Evolutionary conservation across 2,113 vertebrate genomes (phyloP), one percentile per base, ranked within the genome.

Genomic region (Eonycteris spelaea): DNA sequence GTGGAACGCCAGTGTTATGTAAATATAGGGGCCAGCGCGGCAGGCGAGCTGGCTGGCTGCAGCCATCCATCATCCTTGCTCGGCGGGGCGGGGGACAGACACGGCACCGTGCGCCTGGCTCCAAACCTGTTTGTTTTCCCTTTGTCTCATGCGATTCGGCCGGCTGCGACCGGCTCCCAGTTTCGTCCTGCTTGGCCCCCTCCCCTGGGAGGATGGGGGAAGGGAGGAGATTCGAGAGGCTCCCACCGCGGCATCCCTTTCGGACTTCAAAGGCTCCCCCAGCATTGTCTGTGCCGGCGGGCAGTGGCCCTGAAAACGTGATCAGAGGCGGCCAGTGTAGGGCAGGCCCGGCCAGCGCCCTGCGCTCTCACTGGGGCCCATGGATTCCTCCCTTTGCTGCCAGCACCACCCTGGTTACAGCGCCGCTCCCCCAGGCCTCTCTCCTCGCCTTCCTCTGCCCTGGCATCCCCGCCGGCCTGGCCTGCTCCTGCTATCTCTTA

Each of bases 111-210:
- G 99, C 99, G 99, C 99, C 99, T 98, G 98, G 97, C 99, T 99
- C 98, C 99, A 99, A 99, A 99, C 99, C 99, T 99, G 99, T 99
- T 99, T 99, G 99, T 99, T 99, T 99, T 99, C 99, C 98, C 99
- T 98, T 99, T 99, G 98, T 99, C 98, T 98, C 97, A 86, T 96
- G 97, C 98, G 6, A 98, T 98, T 98, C 48, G 98, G 98, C 98
- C 98, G 99, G 98, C 99, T 99, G 98, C 98, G 98, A 98, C 98
- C 98, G 67, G 91, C 97, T 99, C 98, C 94, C 98, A 98, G 99
- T 99, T 99, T 99, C 99, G 98, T 97, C 96, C 97, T 75, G 94
- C 96, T 33, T 30, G 95, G 97, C 96, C 96, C 94, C 75, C 95
- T 89, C 92, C 16, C 12, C 65, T 59, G 26, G 48, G 43, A 94